Evolutionary conservation across 2,888 invertebrate genomes (phyloP), one percentile per base, ranked within the genome.

Genomic region (Drosophila paranaensis): DNA sequence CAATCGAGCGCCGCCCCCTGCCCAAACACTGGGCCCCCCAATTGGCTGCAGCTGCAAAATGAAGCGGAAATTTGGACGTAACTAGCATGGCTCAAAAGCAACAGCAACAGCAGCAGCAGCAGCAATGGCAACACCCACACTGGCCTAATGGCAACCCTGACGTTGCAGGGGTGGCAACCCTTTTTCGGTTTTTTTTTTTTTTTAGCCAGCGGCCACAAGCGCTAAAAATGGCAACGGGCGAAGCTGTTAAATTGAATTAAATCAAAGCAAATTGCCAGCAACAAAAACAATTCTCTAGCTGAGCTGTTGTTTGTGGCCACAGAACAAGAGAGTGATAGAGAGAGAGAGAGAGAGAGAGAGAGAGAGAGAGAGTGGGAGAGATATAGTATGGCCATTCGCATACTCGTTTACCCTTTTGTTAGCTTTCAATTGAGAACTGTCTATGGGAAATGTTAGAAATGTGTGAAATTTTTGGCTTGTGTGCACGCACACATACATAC

Each of bases 261-360:
- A 89, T 89, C 88, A 86, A 84, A 84, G 85, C 89, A 81, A 89
- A 77, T 86, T 86, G 82, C 80, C 68, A 79, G 71, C 73, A 75
- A 63, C 76, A 79, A 62, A 50, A 61, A 71, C 46, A 79, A 68
- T 82, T 75, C 82, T 71, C 79, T 55, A 62, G 53, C 63, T 42
- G 42, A 62, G 42, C 58, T 66, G 65, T 48, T 67, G 30, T 68
- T 40, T 48, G 9, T 50, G 51, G 51, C 51, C 51, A 37, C 14
- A 53, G 37, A 37, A 6, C 33, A 16, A 20, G 20, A 20, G 20
- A 20, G 20, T n/a, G n/a, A n/a, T n/a, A 4, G 5, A n/a, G 27
- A 3, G 14, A 27, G 27, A 14, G n/a, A 30, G 10, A 33, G 33
- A 4, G 27, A 14, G 37, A 20, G 14, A 25, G 14, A 5, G 51